A percentile compares a stretch with the other conserved stretches of the same genome.
Conservation (phyloP, 2,113 vertebrate species). For the Cariama cristata region DNA sequence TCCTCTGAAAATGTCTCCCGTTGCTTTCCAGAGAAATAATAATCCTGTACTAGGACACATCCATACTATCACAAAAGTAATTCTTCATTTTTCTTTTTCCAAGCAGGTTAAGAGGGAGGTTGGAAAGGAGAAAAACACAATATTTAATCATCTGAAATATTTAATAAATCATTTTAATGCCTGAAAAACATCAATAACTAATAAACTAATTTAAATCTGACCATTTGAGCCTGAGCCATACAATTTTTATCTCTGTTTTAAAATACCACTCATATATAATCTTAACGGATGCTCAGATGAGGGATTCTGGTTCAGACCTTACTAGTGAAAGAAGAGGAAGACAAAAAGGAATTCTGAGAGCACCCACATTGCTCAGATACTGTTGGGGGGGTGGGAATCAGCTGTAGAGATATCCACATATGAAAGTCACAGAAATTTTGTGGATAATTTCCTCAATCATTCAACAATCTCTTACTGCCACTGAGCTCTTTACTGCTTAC, state of each 20-base stretch:
- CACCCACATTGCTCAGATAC: not conserved
- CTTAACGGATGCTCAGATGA: not conserved
- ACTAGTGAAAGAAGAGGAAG: not conserved
- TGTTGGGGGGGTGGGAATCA: not conserved
- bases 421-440: not conserved
- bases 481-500: not conserved
- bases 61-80: not conserved
- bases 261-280: not conserved
- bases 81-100: not conserved
- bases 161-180: not conserved
- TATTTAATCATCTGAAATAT: not conserved
- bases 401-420: not conserved
- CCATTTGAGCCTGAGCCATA: not conserved
- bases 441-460: not conserved
- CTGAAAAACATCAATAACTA: not conserved
- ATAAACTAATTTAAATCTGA: conserved; percentile 10
- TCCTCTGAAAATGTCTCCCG: not conserved
- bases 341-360: not conserved
- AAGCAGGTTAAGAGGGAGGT: not conserved
- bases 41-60: not conserved
- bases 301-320: not conserved
- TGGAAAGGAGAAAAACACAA: not conserved
- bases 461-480: not conserved
- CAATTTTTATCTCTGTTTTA: not conserved
- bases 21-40: not conserved